Conservation (phyloP, 1,140 invertebrate genomes). For the Sinella curviseta region DNA sequence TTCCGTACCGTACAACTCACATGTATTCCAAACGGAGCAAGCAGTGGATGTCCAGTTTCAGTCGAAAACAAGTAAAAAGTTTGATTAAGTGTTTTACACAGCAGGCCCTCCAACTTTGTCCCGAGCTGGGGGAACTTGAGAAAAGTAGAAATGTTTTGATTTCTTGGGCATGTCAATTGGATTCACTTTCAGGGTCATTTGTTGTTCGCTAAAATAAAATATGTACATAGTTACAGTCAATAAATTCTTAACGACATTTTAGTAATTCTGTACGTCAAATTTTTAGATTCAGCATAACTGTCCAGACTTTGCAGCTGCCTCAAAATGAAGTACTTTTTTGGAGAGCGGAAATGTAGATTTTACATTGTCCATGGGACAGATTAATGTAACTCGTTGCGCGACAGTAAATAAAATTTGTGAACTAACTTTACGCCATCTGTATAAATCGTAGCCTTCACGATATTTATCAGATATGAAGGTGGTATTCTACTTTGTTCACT, state of each 20-base stretch:
- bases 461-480: too few relatives aligned
- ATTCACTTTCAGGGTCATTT: neutral
- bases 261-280: neutral
- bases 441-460: too few relatives aligned
- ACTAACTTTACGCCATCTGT: too few relatives aligned
- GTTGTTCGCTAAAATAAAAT: neutral
- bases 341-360: too few relatives aligned
- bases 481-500: too few relatives aligned
- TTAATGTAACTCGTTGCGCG: too few relatives aligned
- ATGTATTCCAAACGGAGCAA: neutral
- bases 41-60: neutral
- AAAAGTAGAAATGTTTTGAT: neutral
- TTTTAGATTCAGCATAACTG: constrained; percentile 7
- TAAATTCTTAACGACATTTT: neutral
- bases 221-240: neutral
- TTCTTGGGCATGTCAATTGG: neutral
- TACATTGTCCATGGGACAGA: too few relatives aligned
- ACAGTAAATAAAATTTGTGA: too few relatives aligned
- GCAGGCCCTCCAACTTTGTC: neutral
- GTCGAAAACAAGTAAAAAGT: neutral
- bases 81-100: neutral
- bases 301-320: too few relatives aligned
- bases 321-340: too few relatives aligned
- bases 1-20: too few relatives aligned
- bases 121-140: neutral